Percentiles rank a stretch among this genome's conserved stretches.
Conservation (phyloP, 1,140 invertebrate genomes). For the Heliconius hermathena region DNA sequence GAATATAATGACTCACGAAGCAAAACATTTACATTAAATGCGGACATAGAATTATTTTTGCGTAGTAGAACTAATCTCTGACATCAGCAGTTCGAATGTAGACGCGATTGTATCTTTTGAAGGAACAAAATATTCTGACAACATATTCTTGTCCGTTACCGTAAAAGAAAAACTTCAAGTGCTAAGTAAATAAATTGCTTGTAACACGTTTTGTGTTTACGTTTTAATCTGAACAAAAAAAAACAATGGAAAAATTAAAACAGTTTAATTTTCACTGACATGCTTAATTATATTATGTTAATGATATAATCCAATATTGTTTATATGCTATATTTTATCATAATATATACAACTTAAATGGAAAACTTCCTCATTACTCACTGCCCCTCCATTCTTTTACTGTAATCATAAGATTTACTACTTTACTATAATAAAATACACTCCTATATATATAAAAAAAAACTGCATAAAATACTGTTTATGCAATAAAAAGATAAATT, state of each 20-base stretch:
- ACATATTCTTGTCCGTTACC: neutral
- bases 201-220: neutral
- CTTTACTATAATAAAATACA: too few species aligned
- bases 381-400: too few species aligned
- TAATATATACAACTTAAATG: too few species aligned
- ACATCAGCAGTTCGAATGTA: conserved; percentile 36
- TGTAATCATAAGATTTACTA: too few species aligned
- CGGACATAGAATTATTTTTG: conserved; percentile 45
- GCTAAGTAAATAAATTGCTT: neutral
- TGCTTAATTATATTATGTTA: too few species aligned
- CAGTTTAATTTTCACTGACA: too few species aligned
- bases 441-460: too few species aligned
- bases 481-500: neutral
- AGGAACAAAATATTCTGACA: conserved; percentile 13
- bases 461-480: neutral
- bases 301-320: too few species aligned
- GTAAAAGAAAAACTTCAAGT: neutral
- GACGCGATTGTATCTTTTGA: conserved; percentile 18
- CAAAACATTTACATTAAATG: conserved; percentile 48
- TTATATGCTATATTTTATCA: too few species aligned
- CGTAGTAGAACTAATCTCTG: conserved; percentile 50
- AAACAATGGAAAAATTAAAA: too few species aligned
- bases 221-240: too few species aligned
- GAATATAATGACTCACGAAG: conserved; percentile 53
- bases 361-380: too few species aligned